Percentiles rank a stretch among this genome's conserved stretches.
Evolutionary conservation across 2,113 vertebrate species (phyloP).

Genomic region (Brienomyrus brachyistius): DNA sequence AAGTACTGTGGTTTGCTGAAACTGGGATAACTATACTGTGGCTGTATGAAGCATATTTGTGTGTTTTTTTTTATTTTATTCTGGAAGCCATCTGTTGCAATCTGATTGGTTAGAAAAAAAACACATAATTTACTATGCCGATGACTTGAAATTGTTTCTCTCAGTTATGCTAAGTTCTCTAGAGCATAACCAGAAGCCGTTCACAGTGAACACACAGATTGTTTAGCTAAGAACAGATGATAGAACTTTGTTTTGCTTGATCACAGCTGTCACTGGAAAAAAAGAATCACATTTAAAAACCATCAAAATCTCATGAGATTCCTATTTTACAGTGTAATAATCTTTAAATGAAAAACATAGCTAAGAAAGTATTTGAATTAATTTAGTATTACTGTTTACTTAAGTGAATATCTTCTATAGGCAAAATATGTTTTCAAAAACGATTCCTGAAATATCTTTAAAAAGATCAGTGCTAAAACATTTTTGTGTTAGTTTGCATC

Average conservation of each 20-base stretch:
- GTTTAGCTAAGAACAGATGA: not conserved
- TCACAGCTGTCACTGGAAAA: not conserved
- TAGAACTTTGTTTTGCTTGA: not conserved
- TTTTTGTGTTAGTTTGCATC: not conserved
- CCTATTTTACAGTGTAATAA: not conserved
- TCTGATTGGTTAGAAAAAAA: not conserved
- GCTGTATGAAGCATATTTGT: not conserved
- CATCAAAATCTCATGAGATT: not conserved
- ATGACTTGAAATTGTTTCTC: not conserved
- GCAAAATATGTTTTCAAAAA: not conserved
- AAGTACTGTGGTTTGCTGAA: not conserved
- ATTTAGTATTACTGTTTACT: not conserved
- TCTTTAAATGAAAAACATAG: not conserved
- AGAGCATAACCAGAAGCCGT: not conserved
- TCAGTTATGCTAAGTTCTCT: not conserved
- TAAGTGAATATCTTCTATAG: not conserved
- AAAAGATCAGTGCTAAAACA: too few species aligned
- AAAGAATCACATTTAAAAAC: not conserved
- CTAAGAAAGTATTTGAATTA: not conserved
- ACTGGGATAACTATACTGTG: not conserved
- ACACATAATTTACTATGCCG: not conserved
- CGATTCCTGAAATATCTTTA: not conserved
- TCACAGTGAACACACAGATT: not conserved
- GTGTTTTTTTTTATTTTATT: not conserved
- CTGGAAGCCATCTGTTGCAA: slow-evolving; percentile 3